phyloP scores from a whole-genome alignment of 1,140 invertebrate genomes.

The Scaptomyza montana region DNA sequence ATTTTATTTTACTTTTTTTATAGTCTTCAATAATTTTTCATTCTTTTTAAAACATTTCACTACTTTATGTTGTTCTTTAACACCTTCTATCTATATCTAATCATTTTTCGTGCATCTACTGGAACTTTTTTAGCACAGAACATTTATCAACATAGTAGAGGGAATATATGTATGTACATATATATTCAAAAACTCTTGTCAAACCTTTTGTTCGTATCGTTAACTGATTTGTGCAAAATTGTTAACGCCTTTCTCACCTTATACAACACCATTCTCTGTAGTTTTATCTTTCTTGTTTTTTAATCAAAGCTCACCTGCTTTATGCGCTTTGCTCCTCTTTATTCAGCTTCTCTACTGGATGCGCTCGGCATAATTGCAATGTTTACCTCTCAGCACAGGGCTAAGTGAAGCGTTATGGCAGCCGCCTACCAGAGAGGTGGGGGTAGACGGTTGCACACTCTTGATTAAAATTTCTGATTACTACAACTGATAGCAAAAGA shows the following conservation, averaged over 20 bases:
- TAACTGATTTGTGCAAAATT: conserved; percentile 70
- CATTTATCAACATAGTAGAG: conserved; percentile 60
- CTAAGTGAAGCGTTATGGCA: conserved; percentile 79
- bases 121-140: conserved; percentile 20
- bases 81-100: background rate
- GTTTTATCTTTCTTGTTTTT: conserved; percentile 33
- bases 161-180: too few relatives aligned
- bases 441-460: conserved; percentile 48
- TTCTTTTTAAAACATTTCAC: background rate
- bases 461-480: conserved; percentile 83
- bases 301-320: conserved; percentile 73
- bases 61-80: background rate
- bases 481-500: conserved; percentile 72
- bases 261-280: background rate
- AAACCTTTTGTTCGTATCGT: conserved; percentile 31
- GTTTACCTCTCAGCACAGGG: conserved; percentile 65
- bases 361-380: conserved; percentile 75
- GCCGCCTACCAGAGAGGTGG: conserved; percentile 34
- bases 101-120: conserved; percentile 5
- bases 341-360: conserved; percentile 34
- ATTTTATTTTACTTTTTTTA: background rate
- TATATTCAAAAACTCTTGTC: too few relatives aligned
- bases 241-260: conserved; percentile 23
- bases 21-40: background rate
- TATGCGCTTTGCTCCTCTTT: conserved; percentile 40